Conservation (phyloP, 2,888 invertebrate species). For the Mellilla xanthometata region DNA sequence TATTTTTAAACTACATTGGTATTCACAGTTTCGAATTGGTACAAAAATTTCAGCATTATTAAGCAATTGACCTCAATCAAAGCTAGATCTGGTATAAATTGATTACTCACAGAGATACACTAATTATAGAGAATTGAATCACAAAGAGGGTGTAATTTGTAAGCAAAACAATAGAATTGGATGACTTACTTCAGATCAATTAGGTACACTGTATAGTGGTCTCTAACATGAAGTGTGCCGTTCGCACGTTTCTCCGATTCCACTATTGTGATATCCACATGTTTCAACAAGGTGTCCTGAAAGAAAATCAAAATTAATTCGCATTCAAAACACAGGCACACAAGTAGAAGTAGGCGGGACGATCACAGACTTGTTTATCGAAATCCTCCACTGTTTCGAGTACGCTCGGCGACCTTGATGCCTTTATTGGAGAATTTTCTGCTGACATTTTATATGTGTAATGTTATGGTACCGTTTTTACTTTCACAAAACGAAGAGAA, state of each 20-base stretch:
- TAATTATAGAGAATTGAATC: constrained; percentile 37
- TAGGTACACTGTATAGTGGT: constrained; percentile 90
- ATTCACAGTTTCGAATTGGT: too few species aligned
- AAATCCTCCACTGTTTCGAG: constrained; percentile 66
- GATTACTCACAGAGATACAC: constrained; percentile 11
- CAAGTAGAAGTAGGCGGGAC: constrained; percentile 58
- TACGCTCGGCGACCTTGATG: constrained; percentile 53
- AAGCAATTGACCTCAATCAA: constrained; percentile 14
- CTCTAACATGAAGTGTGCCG: constrained; percentile 87
- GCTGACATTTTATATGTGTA: constrained; percentile 48
- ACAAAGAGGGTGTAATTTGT: constrained; percentile 41
- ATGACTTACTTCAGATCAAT: constrained; percentile 88
- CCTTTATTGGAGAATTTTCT: constrained; percentile 58
- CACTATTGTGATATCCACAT: constrained; percentile 88
- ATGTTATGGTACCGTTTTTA: too few species aligned
- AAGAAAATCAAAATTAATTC: constrained; percentile 26
- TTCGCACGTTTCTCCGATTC: constrained; percentile 90
- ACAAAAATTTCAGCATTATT: too few species aligned
- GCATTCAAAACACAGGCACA: neutral
- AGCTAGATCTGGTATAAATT: constrained; percentile 4
- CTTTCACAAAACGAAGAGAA: constrained; percentile 7
- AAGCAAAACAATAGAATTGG: constrained; percentile 47
- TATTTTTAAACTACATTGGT: too few species aligned
- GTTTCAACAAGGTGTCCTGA: constrained; percentile 86
- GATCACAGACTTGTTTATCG: constrained; percentile 59